A percentile compares a stretch with the other conserved stretches of the same genome.
Evolutionary conservation across 1,140 invertebrate species (phyloP).

Genomic region (Pogonus chalceus): DNA sequence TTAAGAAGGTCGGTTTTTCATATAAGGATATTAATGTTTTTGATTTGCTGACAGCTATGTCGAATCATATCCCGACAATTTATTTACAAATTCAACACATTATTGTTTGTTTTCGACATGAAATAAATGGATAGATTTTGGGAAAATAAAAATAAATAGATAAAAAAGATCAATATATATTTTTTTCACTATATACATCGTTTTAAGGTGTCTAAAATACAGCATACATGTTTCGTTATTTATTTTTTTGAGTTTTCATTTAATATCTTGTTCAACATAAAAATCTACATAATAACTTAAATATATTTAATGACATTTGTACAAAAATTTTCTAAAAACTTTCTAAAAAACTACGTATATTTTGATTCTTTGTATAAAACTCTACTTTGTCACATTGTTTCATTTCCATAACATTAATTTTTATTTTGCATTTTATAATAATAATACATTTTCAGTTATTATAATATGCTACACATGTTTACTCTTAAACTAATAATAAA

Average conservation of each 20-base stretch:
- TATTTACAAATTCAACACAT: too few relatives aligned
- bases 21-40: too few relatives aligned
- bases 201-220: conserved; percentile 1
- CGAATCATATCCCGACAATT: too few relatives aligned
- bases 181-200: conserved; percentile 3
- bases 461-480: neutral
- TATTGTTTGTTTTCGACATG: neutral
- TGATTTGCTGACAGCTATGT: too few relatives aligned
- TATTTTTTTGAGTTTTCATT: neutral
- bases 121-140: neutral
- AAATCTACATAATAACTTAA: conserved; percentile 5
- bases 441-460: neutral
- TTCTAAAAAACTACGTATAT: conserved; percentile 1
- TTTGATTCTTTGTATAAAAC: conserved; percentile 6
- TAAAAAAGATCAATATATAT: conserved; percentile 8
- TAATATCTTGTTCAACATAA: neutral
- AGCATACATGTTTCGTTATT: neutral
- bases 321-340: conserved; percentile 7
- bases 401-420: neutral
- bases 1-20: too few relatives aligned
- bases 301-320: conserved; percentile 2
- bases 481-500: conserved; percentile 4
- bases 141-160: neutral
- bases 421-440: neutral
- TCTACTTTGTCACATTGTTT: conserved; percentile 3